Conservation (phyloP, 2,113 vertebrate genomes). For the Perognathus longimembris region DNA sequence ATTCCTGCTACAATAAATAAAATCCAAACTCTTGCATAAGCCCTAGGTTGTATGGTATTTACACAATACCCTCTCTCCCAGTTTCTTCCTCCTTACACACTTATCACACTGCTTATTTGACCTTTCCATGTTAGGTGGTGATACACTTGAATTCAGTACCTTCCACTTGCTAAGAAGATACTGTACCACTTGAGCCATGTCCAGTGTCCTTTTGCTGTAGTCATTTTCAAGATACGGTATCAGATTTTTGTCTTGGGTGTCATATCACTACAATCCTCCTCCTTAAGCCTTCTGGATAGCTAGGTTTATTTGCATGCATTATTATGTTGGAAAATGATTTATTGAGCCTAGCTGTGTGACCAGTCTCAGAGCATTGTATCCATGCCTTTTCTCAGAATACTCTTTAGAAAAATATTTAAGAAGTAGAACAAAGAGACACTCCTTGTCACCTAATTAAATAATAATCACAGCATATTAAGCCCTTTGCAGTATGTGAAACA, state of each 20-base stretch:
- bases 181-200: too few species aligned
- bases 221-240: too few species aligned
- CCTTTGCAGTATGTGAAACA: background rate
- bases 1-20: background rate
- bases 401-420: background rate
- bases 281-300: too few species aligned
- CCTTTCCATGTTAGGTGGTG: too few species aligned
- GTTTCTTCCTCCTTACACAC: background rate
- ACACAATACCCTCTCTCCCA: background rate
- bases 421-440: background rate
- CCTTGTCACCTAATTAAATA: background rate
- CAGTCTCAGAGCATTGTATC: background rate
- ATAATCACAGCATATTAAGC: background rate
- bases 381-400: background rate
- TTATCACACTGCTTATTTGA: background rate
- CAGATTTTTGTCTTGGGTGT: too few species aligned
- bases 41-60: background rate
- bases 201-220: too few species aligned
- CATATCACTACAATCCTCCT: too few species aligned
- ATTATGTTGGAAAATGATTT: background rate
- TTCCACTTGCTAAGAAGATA: too few species aligned
- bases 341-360: background rate
- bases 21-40: background rate
- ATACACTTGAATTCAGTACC: too few species aligned
- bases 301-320: too few species aligned